phyloP scores from a whole-genome alignment of 1,140 invertebrate genomes.

The Zaprionus inermis region DNA sequence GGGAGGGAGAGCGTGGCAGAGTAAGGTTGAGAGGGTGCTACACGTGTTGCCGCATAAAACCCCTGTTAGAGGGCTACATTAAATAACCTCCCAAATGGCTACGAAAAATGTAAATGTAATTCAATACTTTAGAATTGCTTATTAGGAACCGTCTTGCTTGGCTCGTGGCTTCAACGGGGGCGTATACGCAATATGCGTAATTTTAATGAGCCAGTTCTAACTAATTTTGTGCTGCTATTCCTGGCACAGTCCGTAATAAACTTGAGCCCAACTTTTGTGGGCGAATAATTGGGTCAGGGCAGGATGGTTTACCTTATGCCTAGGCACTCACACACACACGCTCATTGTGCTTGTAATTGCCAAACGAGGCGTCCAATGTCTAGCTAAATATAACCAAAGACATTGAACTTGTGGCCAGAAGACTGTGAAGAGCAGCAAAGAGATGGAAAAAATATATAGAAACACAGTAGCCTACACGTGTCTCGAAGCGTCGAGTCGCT shows the following conservation, averaged over 20 bases:
- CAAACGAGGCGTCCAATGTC: constrained; percentile 15
- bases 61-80: constrained; percentile 4
- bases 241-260: constrained; percentile 30
- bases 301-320: constrained; percentile 37
- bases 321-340: background rate
- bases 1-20: too few relatives aligned
- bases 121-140: constrained; percentile 54
- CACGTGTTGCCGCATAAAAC: constrained; percentile 16
- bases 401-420: constrained; percentile 46
- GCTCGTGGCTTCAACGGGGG: constrained; percentile 3
- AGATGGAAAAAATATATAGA: background rate
- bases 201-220: constrained; percentile 41
- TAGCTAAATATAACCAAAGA: constrained; percentile 28
- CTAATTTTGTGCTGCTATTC: constrained; percentile 33
- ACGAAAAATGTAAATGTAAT: constrained; percentile 40
- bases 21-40: background rate
- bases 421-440: constrained; percentile 15
- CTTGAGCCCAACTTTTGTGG: background rate
- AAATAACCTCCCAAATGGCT: constrained; percentile 21
- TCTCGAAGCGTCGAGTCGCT: constrained; percentile 3
- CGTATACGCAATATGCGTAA: constrained; percentile 37
- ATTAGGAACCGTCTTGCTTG: background rate
- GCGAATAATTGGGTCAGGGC: constrained; percentile 37
- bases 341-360: constrained; percentile 42
- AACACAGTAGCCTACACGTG: constrained; percentile 40